Percentiles rank a stretch among this genome's conserved stretches.
Evolutionary conservation across 2,113 vertebrate species (phyloP).

Genomic region (Vombatus ursinus): DNA sequence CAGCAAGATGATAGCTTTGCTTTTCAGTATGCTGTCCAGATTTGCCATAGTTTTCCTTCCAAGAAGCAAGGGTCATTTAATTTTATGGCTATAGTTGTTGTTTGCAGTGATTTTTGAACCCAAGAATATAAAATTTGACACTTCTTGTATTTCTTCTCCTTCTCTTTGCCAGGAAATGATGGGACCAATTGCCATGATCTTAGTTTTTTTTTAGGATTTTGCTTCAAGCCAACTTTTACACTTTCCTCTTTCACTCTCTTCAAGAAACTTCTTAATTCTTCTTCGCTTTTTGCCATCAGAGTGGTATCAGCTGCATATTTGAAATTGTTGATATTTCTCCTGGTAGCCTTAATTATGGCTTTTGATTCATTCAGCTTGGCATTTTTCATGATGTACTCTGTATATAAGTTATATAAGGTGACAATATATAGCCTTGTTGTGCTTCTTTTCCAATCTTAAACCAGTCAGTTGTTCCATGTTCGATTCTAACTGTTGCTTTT

Average conservation of each 20-base stretch:
- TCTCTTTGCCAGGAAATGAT: background rate
- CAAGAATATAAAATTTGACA: background rate
- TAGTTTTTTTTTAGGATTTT: background rate
- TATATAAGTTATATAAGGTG: background rate
- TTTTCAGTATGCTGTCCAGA: background rate
- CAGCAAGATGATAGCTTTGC: background rate
- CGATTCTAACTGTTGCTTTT: background rate
- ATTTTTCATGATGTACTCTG: background rate
- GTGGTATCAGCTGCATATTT: background rate
- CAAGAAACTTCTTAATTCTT: background rate
- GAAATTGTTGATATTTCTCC: background rate
- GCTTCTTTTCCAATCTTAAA: background rate
- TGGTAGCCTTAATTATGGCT: background rate
- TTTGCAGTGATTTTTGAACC: background rate
- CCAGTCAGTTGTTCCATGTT: background rate
- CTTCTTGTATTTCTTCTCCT: background rate
- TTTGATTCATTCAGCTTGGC: background rate
- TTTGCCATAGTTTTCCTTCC: background rate
- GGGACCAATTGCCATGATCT: background rate
- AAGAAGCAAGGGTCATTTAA: background rate
- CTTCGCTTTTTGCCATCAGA: background rate
- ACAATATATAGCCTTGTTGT: background rate
- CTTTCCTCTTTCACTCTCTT: background rate
- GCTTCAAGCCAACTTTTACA: background rate
- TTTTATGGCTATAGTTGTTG: background rate